Evolutionary conservation across 2,888 invertebrate species (phyloP).

Genomic region (Drosophila nigricruria): DNA sequence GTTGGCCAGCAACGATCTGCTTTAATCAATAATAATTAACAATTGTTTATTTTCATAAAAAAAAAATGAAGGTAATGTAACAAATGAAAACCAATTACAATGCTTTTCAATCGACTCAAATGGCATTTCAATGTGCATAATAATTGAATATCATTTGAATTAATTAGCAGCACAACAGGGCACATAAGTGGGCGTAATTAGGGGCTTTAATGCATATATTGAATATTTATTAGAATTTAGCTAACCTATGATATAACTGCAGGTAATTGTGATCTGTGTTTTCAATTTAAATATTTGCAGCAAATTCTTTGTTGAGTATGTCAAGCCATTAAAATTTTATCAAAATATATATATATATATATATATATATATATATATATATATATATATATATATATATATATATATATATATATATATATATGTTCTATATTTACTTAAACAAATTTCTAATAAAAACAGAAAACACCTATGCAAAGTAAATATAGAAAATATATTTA

Average conservation of each 20-base stretch:
- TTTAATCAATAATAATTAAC: conserved; percentile 35
- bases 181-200: neutral
- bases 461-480: neutral
- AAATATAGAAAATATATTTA: neutral
- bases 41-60: conserved; percentile 15
- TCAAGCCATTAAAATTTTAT: neutral
- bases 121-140: neutral
- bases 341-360: neutral
- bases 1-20: neutral
- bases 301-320: neutral
- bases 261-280: neutral
- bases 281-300: neutral
- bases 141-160: conserved; percentile 26
- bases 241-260: neutral
- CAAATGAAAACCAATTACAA: conserved; percentile 43
- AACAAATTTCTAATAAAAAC: neutral
- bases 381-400: neutral
- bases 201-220: neutral
- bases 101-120: conserved; percentile 9
- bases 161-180: neutral
- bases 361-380: too few relatives aligned
- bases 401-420: neutral
- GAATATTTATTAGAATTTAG: neutral
- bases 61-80: conserved; percentile 20
- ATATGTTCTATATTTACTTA: neutral